A percentile compares a stretch with the other conserved stretches of the same genome.
These are phyloP conservation scores for Pygocentrus nattereri DNA, from an alignment of 2,797 vertebrate genomes.

Conservation along the genomic window DNA sequence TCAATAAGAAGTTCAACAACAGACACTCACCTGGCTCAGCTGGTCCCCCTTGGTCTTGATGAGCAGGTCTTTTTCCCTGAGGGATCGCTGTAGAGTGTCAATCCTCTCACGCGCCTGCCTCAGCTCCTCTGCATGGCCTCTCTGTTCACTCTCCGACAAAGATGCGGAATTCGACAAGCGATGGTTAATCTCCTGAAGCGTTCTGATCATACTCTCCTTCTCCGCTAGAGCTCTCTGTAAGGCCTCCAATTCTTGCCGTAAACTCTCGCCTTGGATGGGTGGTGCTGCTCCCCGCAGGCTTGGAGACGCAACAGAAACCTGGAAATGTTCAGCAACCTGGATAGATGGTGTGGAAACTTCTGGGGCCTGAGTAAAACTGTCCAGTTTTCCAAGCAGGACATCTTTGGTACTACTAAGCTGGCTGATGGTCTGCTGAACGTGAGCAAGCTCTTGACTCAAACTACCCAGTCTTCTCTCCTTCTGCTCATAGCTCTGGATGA, in stretches of 20 bases:
- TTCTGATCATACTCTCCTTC: conserved; percentile 85
- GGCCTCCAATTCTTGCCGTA: conserved; percentile 77
- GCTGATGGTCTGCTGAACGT: conserved; percentile 93
- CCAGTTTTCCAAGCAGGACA: conserved; percentile 89
- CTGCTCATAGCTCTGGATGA: conserved; percentile 94
- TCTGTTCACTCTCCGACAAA: conserved; percentile 83
- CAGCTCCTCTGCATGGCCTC: conserved; percentile 78
- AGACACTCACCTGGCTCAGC: conserved; percentile 83
- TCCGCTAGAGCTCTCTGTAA: conserved; percentile 82
- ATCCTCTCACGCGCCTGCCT: conserved; percentile 83
- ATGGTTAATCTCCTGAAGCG: conserved; percentile 94
- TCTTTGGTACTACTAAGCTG: conserved; percentile 92
- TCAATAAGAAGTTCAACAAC: too few species aligned
- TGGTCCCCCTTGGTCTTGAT: conserved; percentile 97
- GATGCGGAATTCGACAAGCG: conserved; percentile 86
- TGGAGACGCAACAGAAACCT: conserved; percentile 42
- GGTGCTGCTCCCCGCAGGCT: conserved; percentile 47
- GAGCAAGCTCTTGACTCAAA: conserved; percentile 89
- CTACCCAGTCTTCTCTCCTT: conserved; percentile 89
- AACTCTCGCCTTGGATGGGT: conserved; percentile 42
- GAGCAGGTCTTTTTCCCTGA: conserved; percentile 94
- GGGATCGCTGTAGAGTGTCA: conserved; percentile 86
- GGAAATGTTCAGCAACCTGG: conserved; percentile 35
- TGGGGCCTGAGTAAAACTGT: conserved; percentile 77
- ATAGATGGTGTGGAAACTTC: conserved; percentile 43